phyloP scores from a whole-genome alignment of 2,888 invertebrate species.

The Linyphia triangularis region DNA sequence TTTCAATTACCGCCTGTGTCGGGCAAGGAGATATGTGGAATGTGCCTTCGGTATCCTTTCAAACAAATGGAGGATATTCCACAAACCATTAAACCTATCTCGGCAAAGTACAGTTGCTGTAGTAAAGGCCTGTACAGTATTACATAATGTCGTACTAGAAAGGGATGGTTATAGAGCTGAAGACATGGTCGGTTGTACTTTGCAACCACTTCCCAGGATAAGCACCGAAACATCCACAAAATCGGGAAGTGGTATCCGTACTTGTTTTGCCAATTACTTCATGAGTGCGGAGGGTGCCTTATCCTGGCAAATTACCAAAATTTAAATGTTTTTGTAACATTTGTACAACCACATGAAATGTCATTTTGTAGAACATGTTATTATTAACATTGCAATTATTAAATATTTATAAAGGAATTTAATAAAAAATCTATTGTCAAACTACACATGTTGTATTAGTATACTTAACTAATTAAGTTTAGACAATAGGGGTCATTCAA shows the following conservation, averaged over 20 bases:
- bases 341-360: too few relatives aligned
- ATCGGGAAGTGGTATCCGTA: not conserved
- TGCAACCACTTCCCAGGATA: not conserved
- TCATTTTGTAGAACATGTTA: too few relatives aligned
- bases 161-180: not conserved
- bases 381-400: too few relatives aligned
- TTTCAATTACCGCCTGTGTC: not conserved
- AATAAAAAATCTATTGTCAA: too few relatives aligned
- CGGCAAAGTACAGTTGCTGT: not conserved
- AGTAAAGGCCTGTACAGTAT: not conserved
- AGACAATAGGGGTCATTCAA: too few relatives aligned
- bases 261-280: not conserved
- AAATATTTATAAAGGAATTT: too few relatives aligned
- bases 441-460: too few relatives aligned
- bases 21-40: slow-evolving; percentile 6
- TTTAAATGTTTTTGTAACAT: not conserved
- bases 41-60: slow-evolving; percentile 28
- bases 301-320: not conserved
- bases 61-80: slow-evolving; percentile 29
- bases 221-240: not conserved
- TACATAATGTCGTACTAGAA: not conserved
- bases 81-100: not conserved
- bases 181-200: not conserved
- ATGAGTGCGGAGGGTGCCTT: not conserved
- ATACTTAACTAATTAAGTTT: too few relatives aligned